Percentiles rank a stretch among this genome's conserved stretches.
phyloP scores from a whole-genome alignment of 2,888 invertebrate genomes.

The Cantharis rufa region DNA sequence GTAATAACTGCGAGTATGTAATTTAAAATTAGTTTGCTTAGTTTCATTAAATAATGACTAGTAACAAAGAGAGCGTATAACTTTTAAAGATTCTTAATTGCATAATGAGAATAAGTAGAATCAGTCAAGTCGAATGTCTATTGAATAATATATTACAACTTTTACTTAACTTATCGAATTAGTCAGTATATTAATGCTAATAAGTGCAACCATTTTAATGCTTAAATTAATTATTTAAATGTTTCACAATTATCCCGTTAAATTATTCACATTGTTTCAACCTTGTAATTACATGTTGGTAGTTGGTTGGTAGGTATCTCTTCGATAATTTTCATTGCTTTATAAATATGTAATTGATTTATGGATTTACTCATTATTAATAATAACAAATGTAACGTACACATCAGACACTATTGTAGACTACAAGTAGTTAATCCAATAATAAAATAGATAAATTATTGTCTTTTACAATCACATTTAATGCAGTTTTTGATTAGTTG shows the following conservation, averaged over 20 bases:
- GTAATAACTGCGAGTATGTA: conserved; percentile 32
- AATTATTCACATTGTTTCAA: not conserved
- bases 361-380: not conserved
- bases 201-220: not conserved
- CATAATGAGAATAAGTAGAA: conserved; percentile 29
- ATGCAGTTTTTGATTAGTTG: not conserved
- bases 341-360: not conserved
- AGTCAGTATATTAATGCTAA: not conserved
- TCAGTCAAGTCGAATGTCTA: not conserved
- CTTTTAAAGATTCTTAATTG: conserved; percentile 39
- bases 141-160: not conserved
- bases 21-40: conserved; percentile 37
- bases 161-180: not conserved
- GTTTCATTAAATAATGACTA: conserved; percentile 44
- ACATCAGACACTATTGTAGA: not conserved
- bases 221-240: not conserved
- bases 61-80: conserved; percentile 44
- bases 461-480: not conserved
- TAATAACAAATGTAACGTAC: not conserved
- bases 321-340: not conserved
- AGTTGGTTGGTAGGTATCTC: not conserved
- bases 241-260: not conserved
- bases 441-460: not conserved
- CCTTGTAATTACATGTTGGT: not conserved
- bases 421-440: not conserved